Base-by-base conservation (phyloP, 2,113 vertebrate genomes). In the Capreolus pygargus region DNA sequence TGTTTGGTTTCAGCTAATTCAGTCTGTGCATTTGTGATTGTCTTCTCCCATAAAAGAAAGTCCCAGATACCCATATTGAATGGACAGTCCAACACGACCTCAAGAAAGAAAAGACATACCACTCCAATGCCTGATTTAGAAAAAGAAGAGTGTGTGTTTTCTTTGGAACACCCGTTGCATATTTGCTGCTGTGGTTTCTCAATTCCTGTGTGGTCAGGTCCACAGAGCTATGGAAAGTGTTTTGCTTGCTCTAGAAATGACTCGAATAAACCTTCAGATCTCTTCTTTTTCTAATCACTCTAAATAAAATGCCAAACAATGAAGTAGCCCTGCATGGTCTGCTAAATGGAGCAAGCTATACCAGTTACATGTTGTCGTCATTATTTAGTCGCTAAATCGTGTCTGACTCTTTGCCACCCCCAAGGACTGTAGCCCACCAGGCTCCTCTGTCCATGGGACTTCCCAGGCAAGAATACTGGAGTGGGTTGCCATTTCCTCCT, bases 361-460 rank as follows among this genome's bases (percentile, higher is more conserved):
- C 19, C 16, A 2, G 60, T 3, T 27, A 2, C 1, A 0, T 1
- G 13, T 3, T 3, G 30, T 21, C 3, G 0, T 17, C 3, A 12
- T 27, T 43, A 15, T 27, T 76, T 43, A 15, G 23, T 9, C 1
- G 3, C 36, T 76, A 39, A 70, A 36, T 39, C 5, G 3, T 43
- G 70, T 43, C 70, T 76, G 70, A 76, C 70, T 43, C 36, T 76
- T 76, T 27, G 39, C 17, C 4, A 39, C 19, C n/a, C 64, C 19
- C 67, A 70, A 70, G n/a, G 67, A 39, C n/a, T 70, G 10, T 6
- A 39, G 67, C 67, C 67, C 67, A 6, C 67, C 39, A 43, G 70
- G 36, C 39, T 6, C 36, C 70, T 27, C 70, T 27, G 70, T 76
- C 36, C 39, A 4, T 76, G 70, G 70, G 70, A 76, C 14, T 76